These are phyloP conservation scores for Arge pagana DNA, from an alignment of 2,888 invertebrate species.

Conservation along the genomic window DNA sequence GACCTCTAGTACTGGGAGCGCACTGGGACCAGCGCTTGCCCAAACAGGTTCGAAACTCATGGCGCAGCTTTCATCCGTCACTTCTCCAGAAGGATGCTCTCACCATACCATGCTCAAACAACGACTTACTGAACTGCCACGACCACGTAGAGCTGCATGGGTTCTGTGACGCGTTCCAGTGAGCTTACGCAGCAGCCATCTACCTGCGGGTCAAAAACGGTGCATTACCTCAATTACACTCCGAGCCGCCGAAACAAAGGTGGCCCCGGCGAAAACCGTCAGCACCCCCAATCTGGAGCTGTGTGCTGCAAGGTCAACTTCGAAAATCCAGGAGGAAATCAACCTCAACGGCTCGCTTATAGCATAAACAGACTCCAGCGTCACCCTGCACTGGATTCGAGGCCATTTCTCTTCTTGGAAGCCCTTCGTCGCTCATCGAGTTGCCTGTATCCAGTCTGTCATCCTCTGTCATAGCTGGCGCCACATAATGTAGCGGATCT, in stretches of 20 bases:
- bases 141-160: not conserved
- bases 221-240: not conserved
- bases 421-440: not conserved
- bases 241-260: not conserved
- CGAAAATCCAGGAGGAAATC: not conserved
- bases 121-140: not conserved
- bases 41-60: no score
- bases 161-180: not conserved
- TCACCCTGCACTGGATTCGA: not conserved
- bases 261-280: not conserved
- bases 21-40: no score
- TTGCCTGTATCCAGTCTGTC: not conserved
- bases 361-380: not conserved
- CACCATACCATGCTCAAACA: not conserved
- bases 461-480: no score
- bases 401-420: not conserved
- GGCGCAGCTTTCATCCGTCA: no score
- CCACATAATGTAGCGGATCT: no score
- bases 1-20: no score
- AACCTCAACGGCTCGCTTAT: not conserved
- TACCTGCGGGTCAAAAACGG: not conserved
- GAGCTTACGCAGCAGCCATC: not conserved
- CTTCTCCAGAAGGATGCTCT: no score
- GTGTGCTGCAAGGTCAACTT: not conserved
- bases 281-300: not conserved